Conservation (phyloP, 2,888 invertebrate genomes). For the Ditula angustiorana region DNA sequence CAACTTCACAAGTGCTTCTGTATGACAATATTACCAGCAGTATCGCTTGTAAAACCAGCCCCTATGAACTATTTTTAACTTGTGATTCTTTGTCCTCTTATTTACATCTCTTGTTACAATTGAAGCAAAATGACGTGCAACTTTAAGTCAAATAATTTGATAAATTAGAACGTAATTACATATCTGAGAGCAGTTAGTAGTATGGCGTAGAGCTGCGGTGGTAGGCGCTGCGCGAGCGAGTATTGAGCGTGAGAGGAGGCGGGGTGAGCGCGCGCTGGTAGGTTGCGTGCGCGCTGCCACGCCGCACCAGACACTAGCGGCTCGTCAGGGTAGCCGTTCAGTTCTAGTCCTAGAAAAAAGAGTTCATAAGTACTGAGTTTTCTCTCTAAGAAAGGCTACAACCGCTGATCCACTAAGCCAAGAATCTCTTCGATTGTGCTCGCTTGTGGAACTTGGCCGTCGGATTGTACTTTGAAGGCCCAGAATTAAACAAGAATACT, state of each 20-base stretch:
- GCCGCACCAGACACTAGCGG: slow-evolving; percentile 81
- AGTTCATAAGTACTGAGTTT: background rate
- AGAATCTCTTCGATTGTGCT: too few relatives aligned
- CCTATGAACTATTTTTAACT: too few relatives aligned
- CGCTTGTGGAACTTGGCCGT: too few relatives aligned
- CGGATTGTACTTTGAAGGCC: too few relatives aligned
- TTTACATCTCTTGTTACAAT: background rate
- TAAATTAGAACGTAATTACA: slow-evolving; percentile 61
- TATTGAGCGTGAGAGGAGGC: slow-evolving; percentile 74
- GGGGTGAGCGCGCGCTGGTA: slow-evolving; percentile 58
- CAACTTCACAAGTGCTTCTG: too few relatives aligned
- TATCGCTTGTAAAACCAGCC: too few relatives aligned
- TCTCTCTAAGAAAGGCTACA: background rate
- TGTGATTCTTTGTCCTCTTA: too few relatives aligned
- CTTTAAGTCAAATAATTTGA: slow-evolving; percentile 14
- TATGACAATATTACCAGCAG: too few relatives aligned
- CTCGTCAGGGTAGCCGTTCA: slow-evolving; percentile 75
- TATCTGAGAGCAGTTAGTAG: slow-evolving; percentile 67
- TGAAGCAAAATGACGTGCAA: slow-evolving; percentile 27
- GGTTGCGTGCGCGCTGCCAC: slow-evolving; percentile 74
- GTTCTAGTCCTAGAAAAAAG: slow-evolving; percentile 64
- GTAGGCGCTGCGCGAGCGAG: slow-evolving; percentile 65
- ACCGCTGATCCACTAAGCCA: too few relatives aligned
- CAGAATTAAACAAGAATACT: too few relatives aligned
- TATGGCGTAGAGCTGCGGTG: slow-evolving; percentile 71